Base-by-base conservation (phyloP, 2,797 vertebrate species). In the Myotis vivesi region DNA sequence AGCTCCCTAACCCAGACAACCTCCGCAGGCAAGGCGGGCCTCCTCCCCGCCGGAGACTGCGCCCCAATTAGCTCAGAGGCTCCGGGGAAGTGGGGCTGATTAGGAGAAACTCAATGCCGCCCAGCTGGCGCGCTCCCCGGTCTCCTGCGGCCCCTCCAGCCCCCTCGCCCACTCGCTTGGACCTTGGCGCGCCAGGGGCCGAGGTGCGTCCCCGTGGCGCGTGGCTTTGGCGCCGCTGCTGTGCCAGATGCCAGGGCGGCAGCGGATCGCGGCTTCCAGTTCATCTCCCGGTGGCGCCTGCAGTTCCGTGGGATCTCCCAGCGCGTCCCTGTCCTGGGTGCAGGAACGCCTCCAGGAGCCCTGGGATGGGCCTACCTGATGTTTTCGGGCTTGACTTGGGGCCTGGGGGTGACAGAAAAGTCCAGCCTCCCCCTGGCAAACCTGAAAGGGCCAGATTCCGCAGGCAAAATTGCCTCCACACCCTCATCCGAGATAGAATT, bases 81-180 rank as follows among this genome's bases (percentile, higher is more conserved):
- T 80, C 82, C 2, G 25, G 76, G 76, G 83, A 87, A 87, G 55
- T 3, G 41, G 57, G 82, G 89, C 62, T 88, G 89, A 94, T 95
- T 68, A 95, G 92, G 83, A 94, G 87, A 79, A 96, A 87, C 77
- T 75, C 77, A 85, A 87, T 5, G 62, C 94, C 80, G 72, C 71
- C 15, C 53, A 1, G 51, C 19, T 33, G 0, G 84, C 5, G 22
- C 5, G 6, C 33, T 55, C 49, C 82, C 23, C 0, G 38, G 69
- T 7, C 80, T 64, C 69, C 77, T 44, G 38, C 5, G 17, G 36
- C 86, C 2, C 0, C n/a, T 53, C 62, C 46, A 30, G 87, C 23
- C 81, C 44, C 53, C 8, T 23, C 15, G 25, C 25, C 72, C 72
- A 0, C 82, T 36, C 2, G 0, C 15, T 2, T 0, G 64, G 81